Base-by-base conservation (phyloP, 2,797 vertebrate species). In the Emydoidea blandingii region DNA sequence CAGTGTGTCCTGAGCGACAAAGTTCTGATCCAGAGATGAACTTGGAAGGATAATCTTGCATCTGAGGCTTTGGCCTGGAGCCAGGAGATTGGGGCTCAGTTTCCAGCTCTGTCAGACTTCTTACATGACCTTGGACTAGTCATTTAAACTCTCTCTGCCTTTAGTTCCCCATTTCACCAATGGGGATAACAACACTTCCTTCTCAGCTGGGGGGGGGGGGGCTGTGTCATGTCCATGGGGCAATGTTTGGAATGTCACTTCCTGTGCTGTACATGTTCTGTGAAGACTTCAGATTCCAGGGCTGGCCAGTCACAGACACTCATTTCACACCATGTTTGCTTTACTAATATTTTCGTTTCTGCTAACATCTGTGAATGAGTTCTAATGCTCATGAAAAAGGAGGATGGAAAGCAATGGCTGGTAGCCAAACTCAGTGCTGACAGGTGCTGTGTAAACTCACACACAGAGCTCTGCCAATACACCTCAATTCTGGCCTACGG, bases 51-150 rank as follows among this genome's bases (percentile, higher is more conserved):
- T 44, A 74, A 44, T 41, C 68, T 21, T 72, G 68, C 21, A 41
- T 8, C 6, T 41, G 19, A 72, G 78, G 23, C 2, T 7, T 37
- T 65, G 9, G 1, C 41, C 37, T 37, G 15, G 47, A 50, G 21
- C 15, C 27, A 34, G 18, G 41, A 68, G 41, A 56, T 44, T 12
- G 1, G 6, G 25, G 10, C 49, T 68, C 25, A 21, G 1, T 21
- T 9, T 65, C 3, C n/a, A 12, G 47, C n/a, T 62, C 54, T 49
- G 82, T 31, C 81, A 1, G 0, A 1, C 0, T 54, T 2, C 2
- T 3, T 41, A 12, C 4, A 0, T 25, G 54, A 18, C 68, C 3
- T 0, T 19, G 4, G 57, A 16, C 59, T 6, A 34, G 59, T n/a
- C 57, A 52, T 2, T 2, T 0, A 1, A 2, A 8, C 52, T 29